Evolutionary conservation across 2,888 invertebrate species (phyloP).

Genomic region (Dioctria linearis): DNA sequence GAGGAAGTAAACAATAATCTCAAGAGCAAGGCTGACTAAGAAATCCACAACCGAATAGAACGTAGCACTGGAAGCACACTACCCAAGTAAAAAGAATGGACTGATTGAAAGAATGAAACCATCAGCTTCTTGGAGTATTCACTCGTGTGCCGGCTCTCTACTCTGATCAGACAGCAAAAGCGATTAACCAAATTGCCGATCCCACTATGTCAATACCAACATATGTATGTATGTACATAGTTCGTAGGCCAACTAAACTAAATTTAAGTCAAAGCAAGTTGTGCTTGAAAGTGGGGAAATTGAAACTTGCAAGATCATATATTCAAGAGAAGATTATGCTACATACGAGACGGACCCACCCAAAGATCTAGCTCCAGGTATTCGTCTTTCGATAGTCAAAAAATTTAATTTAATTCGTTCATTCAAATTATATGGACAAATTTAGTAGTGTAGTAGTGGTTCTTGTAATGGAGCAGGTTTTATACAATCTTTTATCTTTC

Average conservation of each 20-base stretch:
- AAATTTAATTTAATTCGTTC: no score
- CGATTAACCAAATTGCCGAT: not conserved
- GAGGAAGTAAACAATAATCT: conserved; percentile 14
- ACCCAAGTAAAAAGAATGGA: not conserved
- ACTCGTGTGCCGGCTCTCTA: no score
- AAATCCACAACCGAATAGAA: not conserved
- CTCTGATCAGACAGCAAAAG: no score
- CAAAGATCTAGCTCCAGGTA: no score
- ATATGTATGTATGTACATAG: no score
- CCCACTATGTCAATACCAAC: not conserved
- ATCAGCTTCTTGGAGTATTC: no score
- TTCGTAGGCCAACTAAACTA: no score
- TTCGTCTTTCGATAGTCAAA: no score
- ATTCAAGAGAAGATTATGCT: not conserved
- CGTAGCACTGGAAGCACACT: not conserved
- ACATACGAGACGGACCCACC: no score
- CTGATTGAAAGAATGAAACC: not conserved
- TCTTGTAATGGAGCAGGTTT: not conserved
- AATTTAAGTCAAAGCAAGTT: not conserved
- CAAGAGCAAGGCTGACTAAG: not conserved
- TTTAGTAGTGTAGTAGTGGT: not conserved
- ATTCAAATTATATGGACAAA: not conserved
- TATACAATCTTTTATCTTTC: not conserved
- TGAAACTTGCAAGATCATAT: not conserved
- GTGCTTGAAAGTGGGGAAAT: not conserved